Conservation (phyloP, 2,797 vertebrate species). For the Neosilurus mollespiculum region DNA sequence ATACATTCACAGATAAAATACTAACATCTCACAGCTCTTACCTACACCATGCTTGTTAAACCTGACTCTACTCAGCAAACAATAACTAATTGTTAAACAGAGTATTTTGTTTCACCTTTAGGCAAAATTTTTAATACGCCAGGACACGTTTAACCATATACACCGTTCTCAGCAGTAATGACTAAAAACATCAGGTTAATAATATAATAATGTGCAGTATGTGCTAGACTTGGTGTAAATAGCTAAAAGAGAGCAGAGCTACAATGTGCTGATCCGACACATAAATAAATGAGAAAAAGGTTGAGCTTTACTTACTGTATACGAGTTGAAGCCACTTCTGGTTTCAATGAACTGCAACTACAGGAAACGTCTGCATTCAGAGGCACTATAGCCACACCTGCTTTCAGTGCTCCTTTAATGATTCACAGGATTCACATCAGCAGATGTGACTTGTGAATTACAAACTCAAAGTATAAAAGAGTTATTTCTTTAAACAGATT, state of each 20-base stretch:
- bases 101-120: not conserved
- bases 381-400: slow-evolving; percentile 8
- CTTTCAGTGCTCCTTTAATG: not conserved
- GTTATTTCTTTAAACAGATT: too few species aligned
- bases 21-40: not conserved
- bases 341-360: not conserved
- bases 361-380: not conserved
- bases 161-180: not conserved
- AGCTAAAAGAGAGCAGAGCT: not conserved
- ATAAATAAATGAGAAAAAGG: not conserved
- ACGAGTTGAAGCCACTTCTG: not conserved
- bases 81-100: not conserved
- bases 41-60: not conserved
- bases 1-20: not conserved
- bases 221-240: not conserved
- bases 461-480: not conserved
- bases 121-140: not conserved
- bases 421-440: too few species aligned
- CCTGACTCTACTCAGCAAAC: not conserved
- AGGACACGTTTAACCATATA: not conserved
- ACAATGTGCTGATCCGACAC: not conserved
- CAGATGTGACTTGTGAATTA: too few species aligned
- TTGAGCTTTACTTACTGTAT: slow-evolving; percentile 8
- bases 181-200: not conserved
- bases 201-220: not conserved